Evolutionary conservation across 2,797 vertebrate genomes (phyloP).

Genomic region (Mormyrops attenuatus): DNA sequence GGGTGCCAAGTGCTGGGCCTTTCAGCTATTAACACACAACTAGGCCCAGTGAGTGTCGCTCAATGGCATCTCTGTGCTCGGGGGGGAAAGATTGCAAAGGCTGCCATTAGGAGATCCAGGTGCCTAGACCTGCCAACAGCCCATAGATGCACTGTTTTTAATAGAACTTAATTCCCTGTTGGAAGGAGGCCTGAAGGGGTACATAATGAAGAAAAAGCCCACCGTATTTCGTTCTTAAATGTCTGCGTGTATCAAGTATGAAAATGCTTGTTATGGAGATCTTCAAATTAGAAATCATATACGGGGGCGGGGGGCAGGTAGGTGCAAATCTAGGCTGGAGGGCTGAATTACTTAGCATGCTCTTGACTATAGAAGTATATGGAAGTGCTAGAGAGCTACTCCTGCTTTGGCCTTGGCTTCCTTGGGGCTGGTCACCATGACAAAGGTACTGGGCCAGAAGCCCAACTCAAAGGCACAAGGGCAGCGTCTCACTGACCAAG

Average conservation of each 20-base stretch:
- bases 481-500: not conserved
- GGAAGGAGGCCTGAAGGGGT: slow-evolving; percentile 44
- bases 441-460: not conserved
- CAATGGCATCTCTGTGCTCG: slow-evolving; percentile 63
- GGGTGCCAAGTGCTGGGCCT: slow-evolving; percentile 56
- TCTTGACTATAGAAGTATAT: not conserved
- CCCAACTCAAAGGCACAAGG: not conserved
- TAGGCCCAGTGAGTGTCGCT: slow-evolving; percentile 55
- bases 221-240: slow-evolving; percentile 41
- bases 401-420: not conserved
- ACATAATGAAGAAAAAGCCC: slow-evolving; percentile 39
- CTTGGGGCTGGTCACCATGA: not conserved
- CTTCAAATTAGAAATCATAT: not conserved
- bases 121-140: slow-evolving; percentile 40
- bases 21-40: slow-evolving; percentile 60
- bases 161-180: slow-evolving; percentile 48
- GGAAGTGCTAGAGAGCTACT: not conserved
- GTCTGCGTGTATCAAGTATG: slow-evolving; percentile 51
- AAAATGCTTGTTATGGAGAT: slow-evolving; percentile 22
- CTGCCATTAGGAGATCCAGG: slow-evolving; percentile 38
- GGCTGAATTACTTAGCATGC: not conserved
- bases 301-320: not conserved
- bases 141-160: slow-evolving; percentile 44
- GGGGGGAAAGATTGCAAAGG: slow-evolving; percentile 23
- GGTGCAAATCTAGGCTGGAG: not conserved